Evolutionary conservation across 2,888 invertebrate species (phyloP).

Genomic region (Erebia aethiops): DNA sequence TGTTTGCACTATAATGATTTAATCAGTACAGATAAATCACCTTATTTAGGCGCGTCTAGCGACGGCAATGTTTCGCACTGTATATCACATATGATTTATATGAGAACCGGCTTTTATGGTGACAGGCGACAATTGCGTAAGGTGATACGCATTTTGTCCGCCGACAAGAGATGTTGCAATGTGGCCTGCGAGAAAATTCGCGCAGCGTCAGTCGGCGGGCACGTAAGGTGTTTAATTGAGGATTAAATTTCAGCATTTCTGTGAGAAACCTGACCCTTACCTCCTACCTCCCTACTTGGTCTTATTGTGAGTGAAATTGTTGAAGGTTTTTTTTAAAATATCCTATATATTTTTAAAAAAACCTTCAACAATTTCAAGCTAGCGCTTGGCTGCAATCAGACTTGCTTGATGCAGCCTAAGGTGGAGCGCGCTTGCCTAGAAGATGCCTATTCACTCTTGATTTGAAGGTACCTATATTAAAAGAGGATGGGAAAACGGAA

Average conservation of each 20-base stretch:
- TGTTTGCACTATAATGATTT: background rate
- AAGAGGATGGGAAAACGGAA: no score
- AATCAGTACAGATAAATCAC: background rate
- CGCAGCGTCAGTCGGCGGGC: background rate
- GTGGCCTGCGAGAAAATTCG: no score
- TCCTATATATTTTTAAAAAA: no score
- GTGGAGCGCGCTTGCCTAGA: no score
- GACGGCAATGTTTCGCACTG: slow-evolving; percentile 27
- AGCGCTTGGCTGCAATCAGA: no score
- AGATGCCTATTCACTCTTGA: no score
- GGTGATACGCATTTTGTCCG: slow-evolving; percentile 23
- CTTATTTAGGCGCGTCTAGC: background rate
- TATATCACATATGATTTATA: slow-evolving; percentile 38
- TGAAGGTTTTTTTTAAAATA: background rate
- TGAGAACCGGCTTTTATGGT: slow-evolving; percentile 33
- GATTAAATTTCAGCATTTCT: slow-evolving; percentile 17
- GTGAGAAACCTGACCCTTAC: slow-evolving; percentile 15
- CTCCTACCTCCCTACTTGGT: background rate
- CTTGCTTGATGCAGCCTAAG: no score
- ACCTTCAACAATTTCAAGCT: no score
- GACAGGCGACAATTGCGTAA: slow-evolving; percentile 32
- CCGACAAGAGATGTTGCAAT: no score
- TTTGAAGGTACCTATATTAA: no score
- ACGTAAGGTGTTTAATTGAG: slow-evolving; percentile 13
- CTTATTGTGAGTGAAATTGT: background rate